A percentile compares a stretch with the other conserved stretches of the same genome.
phyloP scores from a whole-genome alignment of 1,140 invertebrate genomes.

The Lutraria rhynchaena region DNA sequence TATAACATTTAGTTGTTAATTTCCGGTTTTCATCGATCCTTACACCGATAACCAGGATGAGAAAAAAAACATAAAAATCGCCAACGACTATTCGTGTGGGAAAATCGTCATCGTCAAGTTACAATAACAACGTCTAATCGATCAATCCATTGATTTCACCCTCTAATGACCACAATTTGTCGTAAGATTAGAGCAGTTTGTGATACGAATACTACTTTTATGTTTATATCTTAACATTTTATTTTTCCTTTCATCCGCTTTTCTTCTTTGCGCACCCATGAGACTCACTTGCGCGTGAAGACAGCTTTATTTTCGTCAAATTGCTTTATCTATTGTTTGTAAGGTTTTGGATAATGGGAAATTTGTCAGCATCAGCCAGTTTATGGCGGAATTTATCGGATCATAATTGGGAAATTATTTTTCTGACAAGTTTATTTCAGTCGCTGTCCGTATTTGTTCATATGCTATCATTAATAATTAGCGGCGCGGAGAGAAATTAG shows the following conservation, averaged over 20 bases:
- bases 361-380: constrained; percentile 4
- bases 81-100: constrained; percentile 21
- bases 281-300: constrained; percentile 27
- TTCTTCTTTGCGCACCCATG: background rate
- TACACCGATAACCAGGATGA: background rate
- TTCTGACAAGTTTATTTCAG: constrained; percentile 35
- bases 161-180: constrained; percentile 32
- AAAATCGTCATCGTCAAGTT: constrained; percentile 20
- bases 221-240: background rate
- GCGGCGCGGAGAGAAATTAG: background rate
- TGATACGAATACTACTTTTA: constrained; percentile 35
- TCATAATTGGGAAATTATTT: constrained; percentile 32
- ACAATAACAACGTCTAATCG: background rate
- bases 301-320: constrained; percentile 26
- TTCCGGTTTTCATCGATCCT: background rate
- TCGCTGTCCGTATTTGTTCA: constrained; percentile 21
- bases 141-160: constrained; percentile 11
- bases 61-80: background rate
- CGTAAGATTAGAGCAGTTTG: constrained; percentile 26
- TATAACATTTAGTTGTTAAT: no score
- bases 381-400: constrained; percentile 31
- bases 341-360: background rate
- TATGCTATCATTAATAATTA: background rate
- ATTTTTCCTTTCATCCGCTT: constrained; percentile 4
- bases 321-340: constrained; percentile 18